Evolutionary conservation across 2,113 vertebrate species (phyloP), one percentile per base, ranked within the genome.

Genomic region (Tretioscincus oriximinensis): DNA sequence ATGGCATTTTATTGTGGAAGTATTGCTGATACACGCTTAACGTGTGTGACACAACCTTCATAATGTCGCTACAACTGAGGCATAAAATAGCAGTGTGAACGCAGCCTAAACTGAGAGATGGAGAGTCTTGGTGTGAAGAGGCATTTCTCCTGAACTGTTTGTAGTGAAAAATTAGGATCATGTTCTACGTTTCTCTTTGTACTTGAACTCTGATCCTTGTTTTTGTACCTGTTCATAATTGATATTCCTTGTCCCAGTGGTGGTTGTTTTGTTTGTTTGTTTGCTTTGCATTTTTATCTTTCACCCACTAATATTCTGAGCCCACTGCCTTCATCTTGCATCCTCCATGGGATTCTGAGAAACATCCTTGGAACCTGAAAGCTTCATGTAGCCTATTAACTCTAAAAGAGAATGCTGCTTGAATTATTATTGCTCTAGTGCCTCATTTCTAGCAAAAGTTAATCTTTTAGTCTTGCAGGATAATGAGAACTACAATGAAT

Each of bases 401-500:
- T 24, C 20, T 29, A 26, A 65, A 21, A 28, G 31, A 58, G 47
- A 74, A 81, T 41, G 20, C 31, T 29, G 31, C 31, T 31, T 28
- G 26, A 9, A 10, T 75, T 73, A 29, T 68, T 75, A 31, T 74
- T 68, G 54, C 72, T 75, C 67, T 11, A 74, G 11, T 75, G 64
- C 16, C 18, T 45, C 72, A 81, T 63, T 47, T 54, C 64, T 75
- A 7, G 64, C 64, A 67, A 75, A 81, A 47, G 28, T 10, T 12
- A 67, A 26, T 7, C 47, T 61, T 75, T 81, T 81, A 75, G 72
- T 81, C 80, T 75, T 75, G 26, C 63, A 29, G 60, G 64, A 75
- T 81, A 81, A 81, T 81, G 35, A 60, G 72, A 68, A 20, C 7
- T 54, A 31, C 22, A 31, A 60, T 81, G 49, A 75, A 81, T 75